Evolutionary conservation across 2,113 vertebrate species (phyloP), one percentile per base, ranked within the genome.

Genomic region (Bujurquina vittata): DNA sequence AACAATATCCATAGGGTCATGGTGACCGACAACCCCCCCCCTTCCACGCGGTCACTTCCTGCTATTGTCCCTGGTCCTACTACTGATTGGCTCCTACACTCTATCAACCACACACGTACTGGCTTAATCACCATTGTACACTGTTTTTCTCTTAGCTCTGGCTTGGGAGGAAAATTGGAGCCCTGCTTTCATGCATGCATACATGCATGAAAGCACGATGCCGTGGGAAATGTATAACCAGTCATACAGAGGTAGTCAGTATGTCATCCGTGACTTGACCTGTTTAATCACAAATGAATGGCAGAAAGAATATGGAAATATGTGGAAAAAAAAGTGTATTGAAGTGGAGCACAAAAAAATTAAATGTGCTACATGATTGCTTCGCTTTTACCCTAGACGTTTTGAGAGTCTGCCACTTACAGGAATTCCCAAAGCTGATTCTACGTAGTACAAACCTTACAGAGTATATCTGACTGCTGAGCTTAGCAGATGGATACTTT

Each of bases 1-100:
- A 94, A 93, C 91, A 94, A 94, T 89, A 92, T 93, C 75, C 84
- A 92, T 87, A 86, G 87, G 93, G 93, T 95, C 94, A 92, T 22
- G 84, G 87, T 76, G 84, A 93, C 91, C 89, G 79, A 83, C 87
- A 83, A 75, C 92, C 92, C 91, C 91, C 91, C 91, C 90, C 89
- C 22, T 40, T 29, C 89, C 93, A 89, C 80, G 52, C 43, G 75
- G 86, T 81, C 90, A 88, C 84, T 94, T 95, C 94, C 94, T 92
- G 88, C 89, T 72, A 94, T 95, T 95, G 94, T 95, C 75, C 76
- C 80, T n/a, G 76, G 58, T 80, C 73, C 84, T 76, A 76, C 85
- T 87, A 84, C 87, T 84, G 57, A 84, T 86, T 87, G 90, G 89
- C 86, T 92, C 84, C 89, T 81, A 49, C 81, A 84, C 86, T 91